Conservation (phyloP, 2,888 invertebrate genomes). For the Melieria crassipennis region DNA sequence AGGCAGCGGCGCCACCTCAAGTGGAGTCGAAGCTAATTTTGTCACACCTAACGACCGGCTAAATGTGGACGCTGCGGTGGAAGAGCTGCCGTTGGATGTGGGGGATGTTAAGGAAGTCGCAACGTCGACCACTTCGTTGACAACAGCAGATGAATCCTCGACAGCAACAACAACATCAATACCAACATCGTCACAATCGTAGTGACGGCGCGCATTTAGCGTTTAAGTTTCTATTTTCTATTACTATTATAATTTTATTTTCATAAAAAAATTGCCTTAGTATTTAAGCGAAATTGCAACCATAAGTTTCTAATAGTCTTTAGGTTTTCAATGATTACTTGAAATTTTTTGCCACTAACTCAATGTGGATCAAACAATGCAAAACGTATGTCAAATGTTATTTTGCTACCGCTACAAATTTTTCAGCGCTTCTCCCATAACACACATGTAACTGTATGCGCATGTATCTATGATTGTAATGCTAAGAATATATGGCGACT, state of each 20-base stretch:
- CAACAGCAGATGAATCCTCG: background rate
- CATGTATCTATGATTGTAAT: too few species aligned
- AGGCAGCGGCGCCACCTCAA: background rate
- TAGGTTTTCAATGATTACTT: too few species aligned
- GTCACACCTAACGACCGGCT: slow-evolving; percentile 26
- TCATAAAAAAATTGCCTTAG: background rate
- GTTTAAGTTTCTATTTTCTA: slow-evolving; percentile 11
- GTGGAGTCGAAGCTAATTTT: slow-evolving; percentile 8
- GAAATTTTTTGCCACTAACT: too few species aligned
- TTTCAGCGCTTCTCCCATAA: too few species aligned
- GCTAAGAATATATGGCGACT: too few species aligned
- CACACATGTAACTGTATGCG: too few species aligned
- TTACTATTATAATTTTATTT: background rate
- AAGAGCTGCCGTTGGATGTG: slow-evolving; percentile 28
- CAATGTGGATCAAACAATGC: too few species aligned
- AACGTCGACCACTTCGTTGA: background rate
- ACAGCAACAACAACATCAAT: background rate
- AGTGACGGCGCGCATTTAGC: slow-evolving; percentile 16
- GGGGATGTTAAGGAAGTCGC: background rate
- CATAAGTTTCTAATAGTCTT: background rate
- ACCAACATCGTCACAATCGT: background rate
- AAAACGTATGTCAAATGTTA: too few species aligned
- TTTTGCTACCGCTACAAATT: too few species aligned
- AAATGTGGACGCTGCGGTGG: slow-evolving; percentile 22
- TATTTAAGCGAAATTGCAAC: background rate